phyloP scores from a whole-genome alignment of 2,113 vertebrate genomes.

The Mesembrinibis cayennensis region DNA sequence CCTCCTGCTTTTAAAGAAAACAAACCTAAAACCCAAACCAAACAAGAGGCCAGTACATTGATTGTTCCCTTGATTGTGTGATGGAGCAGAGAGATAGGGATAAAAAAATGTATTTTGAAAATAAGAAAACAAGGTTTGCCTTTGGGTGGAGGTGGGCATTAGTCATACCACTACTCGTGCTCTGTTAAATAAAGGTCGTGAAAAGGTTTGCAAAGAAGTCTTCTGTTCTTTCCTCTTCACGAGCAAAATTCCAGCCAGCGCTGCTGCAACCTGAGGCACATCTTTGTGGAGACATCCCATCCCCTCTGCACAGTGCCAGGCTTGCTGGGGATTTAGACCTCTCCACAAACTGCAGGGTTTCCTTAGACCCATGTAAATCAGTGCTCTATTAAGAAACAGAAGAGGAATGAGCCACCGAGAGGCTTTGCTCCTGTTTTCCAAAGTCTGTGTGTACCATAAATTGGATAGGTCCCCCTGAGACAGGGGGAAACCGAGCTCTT shows the following conservation, averaged over 20 bases:
- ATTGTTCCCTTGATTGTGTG: background rate
- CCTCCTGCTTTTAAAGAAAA: background rate
- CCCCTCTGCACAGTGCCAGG: background rate
- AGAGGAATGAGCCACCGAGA: background rate
- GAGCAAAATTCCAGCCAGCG: fast-evolving
- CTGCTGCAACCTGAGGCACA: background rate
- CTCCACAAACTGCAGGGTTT: background rate
- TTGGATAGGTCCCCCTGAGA: background rate
- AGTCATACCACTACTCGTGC: background rate
- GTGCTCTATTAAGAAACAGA: background rate
- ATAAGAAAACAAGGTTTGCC: background rate
- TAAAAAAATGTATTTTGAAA: background rate
- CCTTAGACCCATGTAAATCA: background rate
- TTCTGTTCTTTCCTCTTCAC: background rate
- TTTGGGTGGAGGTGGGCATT: background rate
- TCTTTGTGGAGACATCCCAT: background rate
- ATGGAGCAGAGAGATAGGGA: background rate
- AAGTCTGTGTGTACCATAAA: background rate
- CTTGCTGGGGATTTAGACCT: background rate
- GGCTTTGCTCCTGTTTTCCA: background rate
- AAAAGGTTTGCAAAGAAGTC: background rate
- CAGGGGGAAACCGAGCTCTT: background rate
- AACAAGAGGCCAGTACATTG: background rate
- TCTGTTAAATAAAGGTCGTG: background rate
- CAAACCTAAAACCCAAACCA: background rate